phyloP scores from a whole-genome alignment of 2,888 invertebrate species.

The Prionchulus punctatus region DNA sequence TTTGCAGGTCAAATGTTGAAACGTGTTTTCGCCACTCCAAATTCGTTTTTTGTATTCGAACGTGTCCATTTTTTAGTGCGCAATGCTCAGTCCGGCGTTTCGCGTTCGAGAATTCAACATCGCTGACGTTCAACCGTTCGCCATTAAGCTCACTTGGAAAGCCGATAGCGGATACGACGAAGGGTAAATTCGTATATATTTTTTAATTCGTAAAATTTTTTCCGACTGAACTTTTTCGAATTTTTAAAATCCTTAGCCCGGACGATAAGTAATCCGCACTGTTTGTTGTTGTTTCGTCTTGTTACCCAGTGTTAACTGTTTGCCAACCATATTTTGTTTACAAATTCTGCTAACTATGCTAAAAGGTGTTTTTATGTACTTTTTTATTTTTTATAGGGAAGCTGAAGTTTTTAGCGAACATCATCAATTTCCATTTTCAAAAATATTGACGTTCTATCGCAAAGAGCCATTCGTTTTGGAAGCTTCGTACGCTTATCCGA shows the following conservation, averaged over 20 bases:
- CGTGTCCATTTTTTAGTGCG: slow-evolving; percentile 47
- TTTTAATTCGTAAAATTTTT: too few species aligned
- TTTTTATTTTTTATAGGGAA: slow-evolving; percentile 46
- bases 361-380: too few species aligned
- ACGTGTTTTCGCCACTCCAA: background rate
- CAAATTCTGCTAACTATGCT: background rate
- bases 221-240: too few species aligned
- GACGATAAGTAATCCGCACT: too few species aligned
- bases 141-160: slow-evolving; percentile 45
- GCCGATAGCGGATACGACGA: slow-evolving; percentile 39
- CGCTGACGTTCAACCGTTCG: slow-evolving; percentile 71
- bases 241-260: too few species aligned
- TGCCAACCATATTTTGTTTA: background rate
- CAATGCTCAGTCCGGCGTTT: slow-evolving; percentile 90
- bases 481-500: slow-evolving; percentile 56
- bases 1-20: slow-evolving; percentile 38
- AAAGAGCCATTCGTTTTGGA: slow-evolving; percentile 70
- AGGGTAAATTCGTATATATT: slow-evolving; percentile 37
- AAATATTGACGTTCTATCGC: slow-evolving; percentile 78
- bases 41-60: background rate
- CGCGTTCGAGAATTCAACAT: slow-evolving; percentile 87
- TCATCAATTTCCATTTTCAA: slow-evolving; percentile 75
- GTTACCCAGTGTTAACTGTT: too few species aligned
- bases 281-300: too few species aligned
- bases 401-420: slow-evolving; percentile 78